These are phyloP conservation scores for Aulostomus chinensis DNA, from an alignment of 2,797 vertebrate genomes.

Conservation along the genomic window DNA sequence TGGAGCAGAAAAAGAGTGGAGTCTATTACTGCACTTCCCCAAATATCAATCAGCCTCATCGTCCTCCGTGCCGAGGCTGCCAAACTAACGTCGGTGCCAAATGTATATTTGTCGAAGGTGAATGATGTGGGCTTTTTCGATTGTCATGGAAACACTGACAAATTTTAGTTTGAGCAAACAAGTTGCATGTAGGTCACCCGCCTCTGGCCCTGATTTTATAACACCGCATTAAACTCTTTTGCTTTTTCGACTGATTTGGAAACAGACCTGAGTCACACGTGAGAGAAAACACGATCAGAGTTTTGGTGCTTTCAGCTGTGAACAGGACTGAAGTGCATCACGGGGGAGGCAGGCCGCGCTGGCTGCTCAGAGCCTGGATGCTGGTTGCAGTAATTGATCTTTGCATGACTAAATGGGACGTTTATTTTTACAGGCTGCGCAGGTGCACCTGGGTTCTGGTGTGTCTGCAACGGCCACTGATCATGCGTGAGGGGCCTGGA, in stretches of 20 bases:
- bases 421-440: slow-evolving; percentile 71
- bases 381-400: slow-evolving; percentile 65
- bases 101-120: slow-evolving; percentile 39
- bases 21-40: background rate
- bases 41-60: slow-evolving; percentile 28
- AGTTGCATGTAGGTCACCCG: slow-evolving; percentile 50
- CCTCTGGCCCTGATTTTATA: slow-evolving; percentile 46
- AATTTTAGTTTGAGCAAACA: slow-evolving; percentile 28
- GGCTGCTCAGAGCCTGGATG: slow-evolving; percentile 16
- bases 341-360: slow-evolving; percentile 16
- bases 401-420: slow-evolving; percentile 71
- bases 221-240: slow-evolving; percentile 1
- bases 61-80: slow-evolving; percentile 12
- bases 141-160: slow-evolving; percentile 59
- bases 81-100: slow-evolving; percentile 26
- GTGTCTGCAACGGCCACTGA: slow-evolving; percentile 63
- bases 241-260: background rate
- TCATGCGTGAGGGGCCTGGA: slow-evolving; percentile 66
- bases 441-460: slow-evolving; percentile 64
- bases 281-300: background rate
- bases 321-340: slow-evolving; percentile 15
- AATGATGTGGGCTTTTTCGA: slow-evolving; percentile 33
- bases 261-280: background rate
- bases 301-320: slow-evolving; percentile 6
- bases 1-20: background rate